These are phyloP conservation scores for Vollenhovia emeryi DNA, from an alignment of 1,140 invertebrate genomes.

Conservation along the genomic window DNA sequence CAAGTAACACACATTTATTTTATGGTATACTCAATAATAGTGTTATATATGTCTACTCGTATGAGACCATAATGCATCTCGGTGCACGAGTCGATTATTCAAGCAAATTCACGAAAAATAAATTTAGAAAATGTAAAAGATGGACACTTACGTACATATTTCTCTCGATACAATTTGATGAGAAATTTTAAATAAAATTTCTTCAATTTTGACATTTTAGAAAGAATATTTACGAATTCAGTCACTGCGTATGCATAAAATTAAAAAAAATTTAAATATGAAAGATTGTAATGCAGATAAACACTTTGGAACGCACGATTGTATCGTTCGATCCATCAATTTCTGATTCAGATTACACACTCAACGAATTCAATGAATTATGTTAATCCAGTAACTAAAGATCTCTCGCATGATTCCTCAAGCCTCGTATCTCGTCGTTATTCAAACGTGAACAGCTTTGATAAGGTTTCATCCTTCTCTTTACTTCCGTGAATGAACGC, in stretches of 20 bases:
- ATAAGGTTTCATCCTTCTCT: slow-evolving; percentile 18
- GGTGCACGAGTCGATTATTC: background rate
- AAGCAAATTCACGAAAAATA: background rate
- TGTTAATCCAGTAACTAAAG: slow-evolving; percentile 30
- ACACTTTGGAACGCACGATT: background rate
- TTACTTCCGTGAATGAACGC: background rate
- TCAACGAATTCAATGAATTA: slow-evolving; percentile 32
- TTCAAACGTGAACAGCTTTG: slow-evolving; percentile 39
- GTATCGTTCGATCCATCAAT: background rate
- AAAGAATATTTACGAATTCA: background rate
- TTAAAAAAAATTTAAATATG: background rate
- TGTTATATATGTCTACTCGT: background rate
- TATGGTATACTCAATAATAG: background rate
- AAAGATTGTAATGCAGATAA: background rate
- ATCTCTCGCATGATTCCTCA: slow-evolving; percentile 26
- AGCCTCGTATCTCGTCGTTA: slow-evolving; percentile 7
- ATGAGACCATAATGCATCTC: background rate
- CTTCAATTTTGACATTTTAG: background rate
- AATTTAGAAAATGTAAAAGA: background rate
- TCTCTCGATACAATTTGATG: background rate
- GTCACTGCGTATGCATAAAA: background rate
- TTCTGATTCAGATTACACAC: background rate
- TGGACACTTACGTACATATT: background rate
- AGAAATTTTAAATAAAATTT: background rate
- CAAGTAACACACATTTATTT: background rate